A percentile compares a stretch with the other conserved stretches of the same genome.
Conservation (phyloP, 2,888 invertebrate species). For the Malacosoma neustria region DNA sequence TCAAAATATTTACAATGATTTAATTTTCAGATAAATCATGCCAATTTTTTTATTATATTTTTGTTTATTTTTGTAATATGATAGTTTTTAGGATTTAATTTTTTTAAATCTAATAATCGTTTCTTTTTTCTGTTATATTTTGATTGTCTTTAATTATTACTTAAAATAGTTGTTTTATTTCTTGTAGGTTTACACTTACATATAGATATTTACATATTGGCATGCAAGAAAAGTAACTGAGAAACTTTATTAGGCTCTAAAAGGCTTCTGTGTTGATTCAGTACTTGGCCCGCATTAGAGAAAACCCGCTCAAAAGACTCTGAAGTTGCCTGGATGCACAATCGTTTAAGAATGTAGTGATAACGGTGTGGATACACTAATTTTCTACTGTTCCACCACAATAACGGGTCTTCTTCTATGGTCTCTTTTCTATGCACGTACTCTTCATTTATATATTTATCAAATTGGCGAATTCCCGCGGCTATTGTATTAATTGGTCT, state of each 20-base stretch:
- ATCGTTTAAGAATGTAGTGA: conserved; percentile 3
- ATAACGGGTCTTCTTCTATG: conserved; percentile 3
- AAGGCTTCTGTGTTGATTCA: not conserved
- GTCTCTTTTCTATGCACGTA: conserved; percentile 2
- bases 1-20: not conserved
- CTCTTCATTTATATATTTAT: conserved; percentile 2
- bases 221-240: conserved; percentile 3
- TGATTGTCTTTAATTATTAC: not conserved
- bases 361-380: conserved; percentile 4
- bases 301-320: conserved; percentile 5
- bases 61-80: not conserved
- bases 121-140: not conserved
- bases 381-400: conserved; percentile 5
- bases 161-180: too few species aligned
- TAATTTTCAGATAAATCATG: not conserved
- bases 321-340: conserved; percentile 5
- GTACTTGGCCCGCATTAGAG: conserved; percentile 4
- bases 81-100: not conserved
- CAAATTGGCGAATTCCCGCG: conserved; percentile 3
- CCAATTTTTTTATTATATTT: not conserved
- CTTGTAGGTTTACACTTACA: not conserved
- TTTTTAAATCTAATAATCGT: not conserved
- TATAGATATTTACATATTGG: conserved; percentile 1
- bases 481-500: conserved; percentile 5
- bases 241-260: conserved; percentile 4